Percentiles rank a stretch among this genome's conserved stretches.
Evolutionary conservation across 2,113 vertebrate genomes (phyloP).

Genomic region (Azemiops feae): DNA sequence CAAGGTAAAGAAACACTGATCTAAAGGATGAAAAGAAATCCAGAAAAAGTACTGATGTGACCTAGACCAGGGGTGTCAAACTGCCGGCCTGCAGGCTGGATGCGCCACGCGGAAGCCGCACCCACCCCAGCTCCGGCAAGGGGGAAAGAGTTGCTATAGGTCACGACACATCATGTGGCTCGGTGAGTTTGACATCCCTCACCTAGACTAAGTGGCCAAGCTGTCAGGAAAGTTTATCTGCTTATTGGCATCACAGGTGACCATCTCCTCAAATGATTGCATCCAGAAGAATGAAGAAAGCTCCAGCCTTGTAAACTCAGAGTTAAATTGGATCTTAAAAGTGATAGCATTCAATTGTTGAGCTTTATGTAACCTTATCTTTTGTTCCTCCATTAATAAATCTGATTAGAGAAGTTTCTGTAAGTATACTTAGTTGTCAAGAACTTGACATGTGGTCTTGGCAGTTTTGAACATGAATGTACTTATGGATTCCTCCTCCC

Average conservation of each 20-base stretch:
- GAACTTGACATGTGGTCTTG: background rate
- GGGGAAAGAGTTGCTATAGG: no score
- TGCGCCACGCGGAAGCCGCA: no score
- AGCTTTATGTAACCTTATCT: background rate
- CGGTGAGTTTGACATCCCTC: no score
- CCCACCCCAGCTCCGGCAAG: no score
- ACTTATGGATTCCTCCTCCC: background rate
- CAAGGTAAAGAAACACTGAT: no score
- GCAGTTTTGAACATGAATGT: background rate
- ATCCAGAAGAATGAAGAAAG: background rate
- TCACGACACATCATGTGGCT: no score
- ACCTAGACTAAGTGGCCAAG: background rate
- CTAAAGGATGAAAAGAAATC: no score
- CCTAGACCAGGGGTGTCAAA: no score
- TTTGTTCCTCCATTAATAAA: background rate
- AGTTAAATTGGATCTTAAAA: background rate
- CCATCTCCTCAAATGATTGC: background rate
- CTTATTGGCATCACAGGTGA: background rate
- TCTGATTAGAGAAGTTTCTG: background rate
- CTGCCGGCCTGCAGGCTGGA: no score
- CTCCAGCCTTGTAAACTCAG: background rate
- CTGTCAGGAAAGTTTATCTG: background rate
- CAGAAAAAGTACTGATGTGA: no score
- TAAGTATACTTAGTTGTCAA: background rate
- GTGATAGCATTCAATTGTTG: background rate